Percentiles rank a stretch among this genome's conserved stretches.
Conservation (phyloP, 2,888 invertebrate genomes). For the Eumerus sabulonum region DNA sequence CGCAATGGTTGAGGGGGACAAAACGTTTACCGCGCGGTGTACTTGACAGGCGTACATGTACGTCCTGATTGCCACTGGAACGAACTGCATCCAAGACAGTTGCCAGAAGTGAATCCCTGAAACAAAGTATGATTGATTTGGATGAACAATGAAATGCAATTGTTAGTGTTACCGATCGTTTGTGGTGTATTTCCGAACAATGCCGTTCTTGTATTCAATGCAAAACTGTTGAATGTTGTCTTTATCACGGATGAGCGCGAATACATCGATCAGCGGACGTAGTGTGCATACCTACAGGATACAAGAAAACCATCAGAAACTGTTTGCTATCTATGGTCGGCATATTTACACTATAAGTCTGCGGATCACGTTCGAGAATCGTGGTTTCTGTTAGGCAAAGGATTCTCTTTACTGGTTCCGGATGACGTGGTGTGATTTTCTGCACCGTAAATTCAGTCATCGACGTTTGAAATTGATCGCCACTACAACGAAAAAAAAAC, state of each 20-base stretch:
- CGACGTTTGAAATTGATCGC: slow-evolving; percentile 97
- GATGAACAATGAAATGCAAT: neutral
- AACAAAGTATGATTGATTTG: slow-evolving; percentile 44
- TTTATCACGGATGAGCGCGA: slow-evolving; percentile 93
- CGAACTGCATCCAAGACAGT: slow-evolving; percentile 97
- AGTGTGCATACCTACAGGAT: slow-evolving; percentile 85
- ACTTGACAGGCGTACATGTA: slow-evolving; percentile 92
- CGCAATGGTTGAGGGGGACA: slow-evolving; percentile 92
- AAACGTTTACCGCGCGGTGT: slow-evolving; percentile 93
- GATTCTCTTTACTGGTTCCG: slow-evolving; percentile 91
- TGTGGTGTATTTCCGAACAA: slow-evolving; percentile 91
- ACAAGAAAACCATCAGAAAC: neutral
- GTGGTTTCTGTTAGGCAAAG: slow-evolving; percentile 97
- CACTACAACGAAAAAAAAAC: too few species aligned
- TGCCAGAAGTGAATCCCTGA: slow-evolving; percentile 95
- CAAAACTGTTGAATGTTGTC: slow-evolving; percentile 95
- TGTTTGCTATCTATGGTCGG: too few species aligned
- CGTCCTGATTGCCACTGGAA: slow-evolving; percentile 97
- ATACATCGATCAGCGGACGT: slow-evolving; percentile 89
- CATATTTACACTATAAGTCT: slow-evolving; percentile 92
- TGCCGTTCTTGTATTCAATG: slow-evolving; percentile 96
- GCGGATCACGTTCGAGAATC: slow-evolving; percentile 96
- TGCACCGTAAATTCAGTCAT: slow-evolving; percentile 97
- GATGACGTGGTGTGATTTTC: slow-evolving; percentile 91
- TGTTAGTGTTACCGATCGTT: slow-evolving; percentile 87